These are phyloP conservation scores for Artibeus jamaicensis DNA, from an alignment of 2,797 vertebrate species.

Conservation along the genomic window DNA sequence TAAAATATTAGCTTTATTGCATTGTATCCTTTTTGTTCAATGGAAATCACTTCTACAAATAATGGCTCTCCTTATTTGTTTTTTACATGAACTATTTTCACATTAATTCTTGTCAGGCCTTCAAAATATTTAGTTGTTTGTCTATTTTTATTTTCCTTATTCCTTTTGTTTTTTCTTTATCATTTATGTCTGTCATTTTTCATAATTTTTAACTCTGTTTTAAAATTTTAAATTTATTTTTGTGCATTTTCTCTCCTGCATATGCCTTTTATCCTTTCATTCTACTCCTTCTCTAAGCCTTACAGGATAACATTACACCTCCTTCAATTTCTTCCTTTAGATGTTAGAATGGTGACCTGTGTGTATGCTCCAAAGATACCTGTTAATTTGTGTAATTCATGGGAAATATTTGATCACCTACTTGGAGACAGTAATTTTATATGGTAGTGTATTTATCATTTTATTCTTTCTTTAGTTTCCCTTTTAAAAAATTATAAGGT, in stretches of 20 bases:
- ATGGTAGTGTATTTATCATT: neutral
- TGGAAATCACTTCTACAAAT: neutral
- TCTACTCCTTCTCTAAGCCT: neutral
- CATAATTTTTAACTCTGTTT: neutral
- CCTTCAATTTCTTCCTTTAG: neutral
- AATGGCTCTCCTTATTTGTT: neutral
- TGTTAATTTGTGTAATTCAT: neutral
- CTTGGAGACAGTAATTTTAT: neutral
- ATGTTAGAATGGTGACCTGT: neutral
- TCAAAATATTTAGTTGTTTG: neutral
- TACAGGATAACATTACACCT: neutral
- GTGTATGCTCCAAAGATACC: neutral
- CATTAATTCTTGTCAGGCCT: neutral
- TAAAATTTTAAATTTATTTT: neutral
- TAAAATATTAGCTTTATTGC: neutral
- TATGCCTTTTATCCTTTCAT: neutral
- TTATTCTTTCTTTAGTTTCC: neutral
- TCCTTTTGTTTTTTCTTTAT: neutral
- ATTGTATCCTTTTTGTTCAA: neutral
- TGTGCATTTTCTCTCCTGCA: neutral
- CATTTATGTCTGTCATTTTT: neutral
- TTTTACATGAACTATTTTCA: neutral
- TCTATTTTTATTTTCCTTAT: neutral
- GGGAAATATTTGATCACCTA: neutral
- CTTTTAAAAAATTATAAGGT: neutral